Evolutionary conservation across 2,888 invertebrate genomes (phyloP).

Genomic region (Campaea margaritaria): DNA sequence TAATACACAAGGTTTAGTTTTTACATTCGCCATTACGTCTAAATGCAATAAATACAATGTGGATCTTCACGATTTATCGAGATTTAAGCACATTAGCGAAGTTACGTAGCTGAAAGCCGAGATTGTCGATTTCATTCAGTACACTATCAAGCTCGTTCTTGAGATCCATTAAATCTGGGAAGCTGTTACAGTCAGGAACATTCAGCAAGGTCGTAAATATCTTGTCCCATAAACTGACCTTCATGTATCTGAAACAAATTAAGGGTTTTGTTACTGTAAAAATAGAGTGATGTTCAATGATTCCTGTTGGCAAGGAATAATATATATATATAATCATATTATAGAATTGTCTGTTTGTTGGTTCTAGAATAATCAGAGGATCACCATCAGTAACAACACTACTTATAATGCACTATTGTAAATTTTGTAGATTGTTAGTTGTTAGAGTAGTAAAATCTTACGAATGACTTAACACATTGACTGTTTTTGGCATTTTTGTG

Average conservation of each 20-base stretch:
- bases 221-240: slow-evolving; percentile 90
- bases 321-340: no score
- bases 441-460: no score
- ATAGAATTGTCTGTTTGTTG: no score
- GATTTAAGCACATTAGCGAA: slow-evolving; percentile 84
- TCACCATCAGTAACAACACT: no score
- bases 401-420: no score
- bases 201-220: slow-evolving; percentile 93
- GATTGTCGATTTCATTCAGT: slow-evolving; percentile 68
- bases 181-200: slow-evolving; percentile 89
- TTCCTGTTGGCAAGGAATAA: no score
- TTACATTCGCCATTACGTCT: slow-evolving; percentile 77
- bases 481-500: no score
- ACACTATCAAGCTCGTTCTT: slow-evolving; percentile 78
- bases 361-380: no score
- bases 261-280: neutral
- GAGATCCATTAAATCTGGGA: slow-evolving; percentile 89
- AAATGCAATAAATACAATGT: slow-evolving; percentile 83
- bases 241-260: slow-evolving; percentile 86
- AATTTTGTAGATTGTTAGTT: no score
- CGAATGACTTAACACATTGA: no score
- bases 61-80: slow-evolving; percentile 71
- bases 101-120: slow-evolving; percentile 73
- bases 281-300: no score
- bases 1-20: slow-evolving; percentile 67